Conservation (phyloP, 2,113 vertebrate species). For the Tonatia bakeri region DNA sequence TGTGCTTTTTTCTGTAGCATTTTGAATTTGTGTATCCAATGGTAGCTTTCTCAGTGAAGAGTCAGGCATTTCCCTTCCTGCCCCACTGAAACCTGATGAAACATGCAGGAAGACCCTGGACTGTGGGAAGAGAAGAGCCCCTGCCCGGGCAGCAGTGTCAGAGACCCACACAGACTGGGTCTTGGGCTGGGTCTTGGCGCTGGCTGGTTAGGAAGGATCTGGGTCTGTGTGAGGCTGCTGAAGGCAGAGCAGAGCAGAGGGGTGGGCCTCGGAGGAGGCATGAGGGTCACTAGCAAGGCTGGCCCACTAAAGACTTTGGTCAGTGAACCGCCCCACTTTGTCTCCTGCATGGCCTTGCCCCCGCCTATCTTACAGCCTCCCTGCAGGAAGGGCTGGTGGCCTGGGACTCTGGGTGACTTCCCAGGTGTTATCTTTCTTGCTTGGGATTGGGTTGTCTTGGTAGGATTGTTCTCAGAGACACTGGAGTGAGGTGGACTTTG, state of each 20-base stretch:
- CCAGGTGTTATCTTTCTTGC: not conserved
- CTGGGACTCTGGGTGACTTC: not conserved
- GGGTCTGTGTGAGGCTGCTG: not conserved
- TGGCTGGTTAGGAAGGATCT: not conserved
- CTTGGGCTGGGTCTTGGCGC: not conserved
- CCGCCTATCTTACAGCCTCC: not conserved
- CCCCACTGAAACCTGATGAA: not conserved
- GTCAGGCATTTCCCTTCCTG: not conserved
- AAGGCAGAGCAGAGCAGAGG: not conserved
- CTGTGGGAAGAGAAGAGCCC: not conserved
- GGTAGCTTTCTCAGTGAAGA: not conserved
- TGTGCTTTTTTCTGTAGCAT: not conserved
- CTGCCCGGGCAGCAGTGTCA: not conserved
- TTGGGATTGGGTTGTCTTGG: not conserved
- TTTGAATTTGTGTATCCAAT: not conserved
- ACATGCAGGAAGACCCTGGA: not conserved
- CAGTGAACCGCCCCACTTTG: not conserved
- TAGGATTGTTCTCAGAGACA: not conserved
- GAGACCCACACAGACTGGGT: not conserved
- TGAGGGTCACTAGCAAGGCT: not conserved
- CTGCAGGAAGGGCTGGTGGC: not conserved
- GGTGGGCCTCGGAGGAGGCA: not conserved
- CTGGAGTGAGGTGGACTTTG: not conserved
- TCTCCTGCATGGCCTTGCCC: not conserved
- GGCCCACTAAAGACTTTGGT: not conserved